phyloP scores from a whole-genome alignment of 1,140 invertebrate genomes.

The Paramacrobiotus metropolitanus region DNA sequence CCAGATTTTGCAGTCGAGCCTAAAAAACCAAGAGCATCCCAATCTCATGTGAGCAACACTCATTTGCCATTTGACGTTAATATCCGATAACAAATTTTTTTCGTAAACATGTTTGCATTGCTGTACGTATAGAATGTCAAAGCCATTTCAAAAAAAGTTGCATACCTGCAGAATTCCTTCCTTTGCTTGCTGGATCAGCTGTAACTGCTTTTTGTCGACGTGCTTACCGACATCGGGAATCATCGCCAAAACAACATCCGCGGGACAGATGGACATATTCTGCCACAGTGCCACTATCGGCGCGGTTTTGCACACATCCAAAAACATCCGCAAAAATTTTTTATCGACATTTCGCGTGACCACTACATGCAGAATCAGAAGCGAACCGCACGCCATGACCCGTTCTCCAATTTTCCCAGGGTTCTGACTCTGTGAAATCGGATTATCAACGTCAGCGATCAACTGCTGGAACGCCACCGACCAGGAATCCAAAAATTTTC shows the following conservation, averaged over 20 bases:
- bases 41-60: too few species aligned
- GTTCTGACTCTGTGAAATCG: too few species aligned
- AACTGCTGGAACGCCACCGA: too few species aligned
- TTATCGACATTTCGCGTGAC: not conserved
- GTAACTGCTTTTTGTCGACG: not conserved
- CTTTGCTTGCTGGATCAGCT: conserved; percentile 21
- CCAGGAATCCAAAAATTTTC: not conserved
- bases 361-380: not conserved
- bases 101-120: too few species aligned
- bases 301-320: not conserved
- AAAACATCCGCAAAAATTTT: not conserved
- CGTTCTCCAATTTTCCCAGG: not conserved
- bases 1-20: not conserved
- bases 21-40: too few species aligned
- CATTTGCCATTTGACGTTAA: too few species aligned
- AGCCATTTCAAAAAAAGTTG: too few species aligned
- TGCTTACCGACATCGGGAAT: not conserved
- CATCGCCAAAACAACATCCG: not conserved
- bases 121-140: too few species aligned
- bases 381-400: not conserved
- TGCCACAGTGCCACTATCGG: not conserved
- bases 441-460: too few species aligned
- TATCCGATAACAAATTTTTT: too few species aligned
- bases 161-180: conserved; percentile 31
- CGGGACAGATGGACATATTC: not conserved